These are phyloP conservation scores for Prosopocoilus inquinatus DNA, from an alignment of 2,888 invertebrate species.

Conservation along the genomic window DNA sequence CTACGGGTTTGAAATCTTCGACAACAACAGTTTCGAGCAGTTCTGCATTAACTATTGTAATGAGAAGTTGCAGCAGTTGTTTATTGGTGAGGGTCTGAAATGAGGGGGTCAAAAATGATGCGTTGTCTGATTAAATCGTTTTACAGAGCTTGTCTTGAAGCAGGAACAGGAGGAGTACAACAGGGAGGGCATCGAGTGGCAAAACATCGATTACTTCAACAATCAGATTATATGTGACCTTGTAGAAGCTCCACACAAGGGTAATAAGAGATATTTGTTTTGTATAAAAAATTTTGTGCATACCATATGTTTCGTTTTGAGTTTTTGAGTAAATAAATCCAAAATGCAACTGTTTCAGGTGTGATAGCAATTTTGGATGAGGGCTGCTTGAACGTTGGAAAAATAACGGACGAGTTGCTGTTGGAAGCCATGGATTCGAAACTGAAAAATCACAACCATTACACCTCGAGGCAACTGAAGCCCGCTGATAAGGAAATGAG, in stretches of 20 bases:
- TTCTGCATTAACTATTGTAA: slow-evolving; percentile 99
- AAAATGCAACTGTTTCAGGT: neutral
- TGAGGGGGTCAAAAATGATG: too few species aligned
- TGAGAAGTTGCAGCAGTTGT: slow-evolving; percentile 96
- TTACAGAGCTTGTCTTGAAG: slow-evolving; percentile 87
- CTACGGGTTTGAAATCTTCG: slow-evolving; percentile 98
- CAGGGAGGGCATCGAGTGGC: slow-evolving; percentile 94
- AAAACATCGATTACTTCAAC: slow-evolving; percentile 93
- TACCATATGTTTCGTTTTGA: neutral
- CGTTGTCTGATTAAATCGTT: slow-evolving; percentile 10
- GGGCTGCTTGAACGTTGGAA: slow-evolving; percentile 93
- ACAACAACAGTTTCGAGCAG: slow-evolving; percentile 96
- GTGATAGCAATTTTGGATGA: slow-evolving; percentile 92
- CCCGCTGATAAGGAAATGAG: slow-evolving; percentile 78
- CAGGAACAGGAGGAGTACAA: slow-evolving; percentile 98
- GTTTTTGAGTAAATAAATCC: neutral
- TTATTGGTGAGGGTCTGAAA: slow-evolving; percentile 67
- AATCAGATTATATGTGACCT: slow-evolving; percentile 95
- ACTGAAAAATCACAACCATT: slow-evolving; percentile 82
- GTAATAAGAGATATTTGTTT: slow-evolving; percentile 50
- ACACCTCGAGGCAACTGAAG: slow-evolving; percentile 80
- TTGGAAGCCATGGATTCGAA: slow-evolving; percentile 92
- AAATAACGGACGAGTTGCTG: slow-evolving; percentile 80
- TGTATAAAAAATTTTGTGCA: neutral
- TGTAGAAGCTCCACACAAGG: slow-evolving; percentile 91